Base-by-base conservation (phyloP, 2,797 vertebrate species). In the Onychomys torridus region DNA sequence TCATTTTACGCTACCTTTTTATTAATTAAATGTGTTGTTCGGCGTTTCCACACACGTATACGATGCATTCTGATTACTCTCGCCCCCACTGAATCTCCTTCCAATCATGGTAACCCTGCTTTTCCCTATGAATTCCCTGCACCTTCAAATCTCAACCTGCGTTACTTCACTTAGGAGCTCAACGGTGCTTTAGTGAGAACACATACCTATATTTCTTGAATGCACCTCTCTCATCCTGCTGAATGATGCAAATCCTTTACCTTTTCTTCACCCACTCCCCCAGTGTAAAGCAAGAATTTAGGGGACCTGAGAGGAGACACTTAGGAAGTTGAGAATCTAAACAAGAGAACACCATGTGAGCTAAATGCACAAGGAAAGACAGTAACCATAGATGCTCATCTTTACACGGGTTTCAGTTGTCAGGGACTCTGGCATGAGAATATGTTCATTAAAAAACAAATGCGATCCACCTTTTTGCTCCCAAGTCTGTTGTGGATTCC, bases 401-500 rank as follows among this genome's bases (percentile, higher is more conserved):
- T 40, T n/a, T 34, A 29, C 49, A 21, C 57, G 71, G 27, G 21
- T 89, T 92, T 76, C 0, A 12, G 46, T 61, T 85, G 71, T 97
- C 52, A 59, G 67, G 77, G 81, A 46, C 81, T 73, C 55, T 92
- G 32, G 34, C 76, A 65, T 90, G 43, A 89, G 71, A 82, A 65
- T 17, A 46, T 87, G 79, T 79, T 95, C 83, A 91, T 89, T 49
- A 93, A 94, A 88, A 96, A 37, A 49, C 73, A 96, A 92, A 61
- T 5, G 89, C 0, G 34, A 95, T 63, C 86, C 46, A 94, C 90
- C 85, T 96, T 96, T 87, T 93, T 89, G 93, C 89, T 91, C 94
- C 93, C 61, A 77, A 93, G 89, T 63, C 63, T 76, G 14, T 46
- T 76, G 61, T 6, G 59, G 17, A 71, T 52, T 94, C 89, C 91